These are phyloP conservation scores for Drosophila phalerata DNA, from an alignment of 2,888 invertebrate species.

Conservation along the genomic window DNA sequence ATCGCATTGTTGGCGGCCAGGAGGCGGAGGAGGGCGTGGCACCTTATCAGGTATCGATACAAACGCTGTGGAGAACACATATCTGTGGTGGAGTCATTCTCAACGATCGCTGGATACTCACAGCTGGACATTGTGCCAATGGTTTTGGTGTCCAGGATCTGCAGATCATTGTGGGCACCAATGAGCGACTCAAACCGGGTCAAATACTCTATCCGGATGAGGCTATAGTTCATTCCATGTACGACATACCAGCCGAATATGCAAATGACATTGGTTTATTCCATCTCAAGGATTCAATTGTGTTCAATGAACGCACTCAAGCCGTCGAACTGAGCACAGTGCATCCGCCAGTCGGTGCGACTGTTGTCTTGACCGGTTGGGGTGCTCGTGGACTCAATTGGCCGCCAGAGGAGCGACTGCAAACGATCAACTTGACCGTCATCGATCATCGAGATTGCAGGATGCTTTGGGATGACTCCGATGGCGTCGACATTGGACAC, in stretches of 20 bases:
- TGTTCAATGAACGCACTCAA: conserved; percentile 86
- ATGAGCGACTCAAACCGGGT: conserved; percentile 61
- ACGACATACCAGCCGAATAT: conserved; percentile 69
- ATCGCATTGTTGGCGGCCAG: conserved; percentile 76
- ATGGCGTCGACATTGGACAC: conserved; percentile 87
- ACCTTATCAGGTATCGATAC: conserved; percentile 83
- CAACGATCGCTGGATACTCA: conserved; percentile 72
- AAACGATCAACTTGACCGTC: conserved; percentile 87
- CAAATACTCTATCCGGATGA: conserved; percentile 54
- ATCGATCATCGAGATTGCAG: conserved; percentile 86
- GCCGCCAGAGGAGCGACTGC: conserved; percentile 86
- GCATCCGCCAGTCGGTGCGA: conserved; percentile 84
- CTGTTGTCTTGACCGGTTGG: conserved; percentile 88
- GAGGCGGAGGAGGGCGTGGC: conserved; percentile 71
- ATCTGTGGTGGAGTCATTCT: conserved; percentile 82
- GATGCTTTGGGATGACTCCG: conserved; percentile 84
- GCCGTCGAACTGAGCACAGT: conserved; percentile 85
- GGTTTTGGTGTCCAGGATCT: conserved; percentile 58
- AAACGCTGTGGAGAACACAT: conserved; percentile 62
- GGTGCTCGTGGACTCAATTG: conserved; percentile 86
- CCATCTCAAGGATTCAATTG: conserved; percentile 87
- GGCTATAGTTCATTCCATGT: conserved; percentile 65
- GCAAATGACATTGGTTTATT: conserved; percentile 89
- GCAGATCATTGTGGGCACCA: conserved; percentile 74
- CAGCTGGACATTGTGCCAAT: conserved; percentile 80